phyloP scores from a whole-genome alignment of 2,797 vertebrate species.

The Xenops minutus region DNA sequence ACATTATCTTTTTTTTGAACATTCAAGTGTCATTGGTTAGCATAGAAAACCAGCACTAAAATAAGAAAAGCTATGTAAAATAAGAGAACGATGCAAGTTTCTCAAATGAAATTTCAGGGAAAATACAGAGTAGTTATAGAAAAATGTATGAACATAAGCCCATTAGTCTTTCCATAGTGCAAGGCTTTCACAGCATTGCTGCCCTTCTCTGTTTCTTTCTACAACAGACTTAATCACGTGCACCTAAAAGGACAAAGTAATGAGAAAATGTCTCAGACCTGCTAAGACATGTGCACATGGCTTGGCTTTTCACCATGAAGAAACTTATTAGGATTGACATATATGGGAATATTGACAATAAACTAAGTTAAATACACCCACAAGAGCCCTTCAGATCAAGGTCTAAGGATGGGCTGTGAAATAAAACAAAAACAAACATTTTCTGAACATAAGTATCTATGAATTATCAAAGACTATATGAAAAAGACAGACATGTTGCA shows the following conservation, averaged over 20 bases:
- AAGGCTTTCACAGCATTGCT: neutral
- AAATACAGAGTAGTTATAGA: neutral
- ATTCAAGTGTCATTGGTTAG: neutral
- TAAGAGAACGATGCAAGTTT: neutral
- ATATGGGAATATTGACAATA: constrained; percentile 21
- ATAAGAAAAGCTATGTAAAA: neutral
- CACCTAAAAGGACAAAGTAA: neutral
- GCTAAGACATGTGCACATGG: neutral
- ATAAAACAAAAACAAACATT: constrained; percentile 1
- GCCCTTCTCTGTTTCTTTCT: neutral
- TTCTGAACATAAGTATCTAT: neutral
- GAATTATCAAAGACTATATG: neutral
- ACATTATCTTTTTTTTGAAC: neutral
- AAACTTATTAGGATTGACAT: neutral
- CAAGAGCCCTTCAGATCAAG: neutral
- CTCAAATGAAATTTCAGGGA: neutral
- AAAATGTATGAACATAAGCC: neutral
- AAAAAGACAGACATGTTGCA: neutral
- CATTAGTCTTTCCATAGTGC: neutral
- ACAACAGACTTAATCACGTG: neutral
- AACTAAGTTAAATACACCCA: constrained; percentile 1
- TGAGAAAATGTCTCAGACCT: neutral
- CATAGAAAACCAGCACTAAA: neutral
- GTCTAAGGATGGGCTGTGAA: neutral
- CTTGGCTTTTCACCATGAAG: neutral